phyloP scores from a whole-genome alignment of 1,140 invertebrate genomes.

The Acromyrmex charruanus region DNA sequence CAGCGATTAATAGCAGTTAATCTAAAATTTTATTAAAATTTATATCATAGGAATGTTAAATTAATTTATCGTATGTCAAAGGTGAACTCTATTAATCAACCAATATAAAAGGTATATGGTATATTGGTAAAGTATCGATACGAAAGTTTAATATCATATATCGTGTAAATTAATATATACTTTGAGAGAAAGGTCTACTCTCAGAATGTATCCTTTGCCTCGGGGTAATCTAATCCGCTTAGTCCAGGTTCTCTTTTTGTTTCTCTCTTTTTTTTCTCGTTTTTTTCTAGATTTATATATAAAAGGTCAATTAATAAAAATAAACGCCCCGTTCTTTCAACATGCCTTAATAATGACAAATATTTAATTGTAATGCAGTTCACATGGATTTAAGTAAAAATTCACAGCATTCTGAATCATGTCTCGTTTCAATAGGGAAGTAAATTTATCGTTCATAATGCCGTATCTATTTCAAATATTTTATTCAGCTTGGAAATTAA shows the following conservation, averaged over 20 bases:
- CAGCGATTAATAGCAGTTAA: neutral
- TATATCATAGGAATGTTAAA: neutral
- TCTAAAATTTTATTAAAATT: neutral
- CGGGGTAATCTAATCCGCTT: conserved; percentile 17
- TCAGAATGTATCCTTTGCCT: neutral
- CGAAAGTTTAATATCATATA: neutral
- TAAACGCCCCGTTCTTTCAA: neutral
- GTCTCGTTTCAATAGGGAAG: neutral
- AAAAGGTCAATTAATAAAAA: neutral
- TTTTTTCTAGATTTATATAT: neutral
- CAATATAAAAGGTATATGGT: neutral
- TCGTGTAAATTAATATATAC: neutral
- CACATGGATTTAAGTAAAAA: neutral
- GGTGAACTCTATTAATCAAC: conserved; percentile 27
- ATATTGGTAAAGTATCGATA: no score
- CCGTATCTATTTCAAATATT: conserved; percentile 20
- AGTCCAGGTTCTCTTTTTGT: neutral
- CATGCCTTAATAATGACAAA: neutral
- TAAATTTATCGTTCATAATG: neutral
- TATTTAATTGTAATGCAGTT: neutral
- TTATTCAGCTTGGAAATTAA: neutral
- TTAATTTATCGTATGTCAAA: neutral
- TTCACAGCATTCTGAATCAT: neutral
- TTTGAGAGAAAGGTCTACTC: conserved; percentile 20
- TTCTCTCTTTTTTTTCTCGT: neutral